phyloP scores from a whole-genome alignment of 2,888 invertebrate species.

The Perizoma affinitatum region DNA sequence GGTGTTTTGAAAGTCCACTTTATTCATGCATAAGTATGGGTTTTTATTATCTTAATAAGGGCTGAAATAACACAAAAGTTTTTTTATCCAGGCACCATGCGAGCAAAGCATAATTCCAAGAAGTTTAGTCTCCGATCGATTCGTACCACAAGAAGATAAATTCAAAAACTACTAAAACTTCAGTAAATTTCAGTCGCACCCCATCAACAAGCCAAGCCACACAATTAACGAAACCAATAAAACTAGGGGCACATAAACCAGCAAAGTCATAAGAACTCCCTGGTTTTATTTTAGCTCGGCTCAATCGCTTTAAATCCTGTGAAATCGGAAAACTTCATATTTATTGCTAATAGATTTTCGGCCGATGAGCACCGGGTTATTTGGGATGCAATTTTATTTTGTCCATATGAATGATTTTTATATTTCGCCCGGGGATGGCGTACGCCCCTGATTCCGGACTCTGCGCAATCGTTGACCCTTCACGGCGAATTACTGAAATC shows the following conservation, averaged over 20 bases:
- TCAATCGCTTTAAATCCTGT: constrained; percentile 76
- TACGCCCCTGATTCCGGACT: constrained; percentile 68
- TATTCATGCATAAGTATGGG: too few species aligned
- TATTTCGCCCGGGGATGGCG: constrained; percentile 73
- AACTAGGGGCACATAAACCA: constrained; percentile 72
- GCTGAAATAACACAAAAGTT: too few species aligned
- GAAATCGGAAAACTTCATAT: constrained; percentile 84
- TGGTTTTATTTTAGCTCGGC: constrained; percentile 62
- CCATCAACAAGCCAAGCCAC: constrained; percentile 25
- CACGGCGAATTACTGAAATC: constrained; percentile 51
- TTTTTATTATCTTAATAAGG: too few species aligned
- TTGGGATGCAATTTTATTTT: constrained; percentile 83
- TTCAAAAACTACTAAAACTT: constrained; percentile 2
- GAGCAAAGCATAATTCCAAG: too few species aligned
- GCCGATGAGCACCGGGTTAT: constrained; percentile 80
- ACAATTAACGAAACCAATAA: constrained; percentile 63
- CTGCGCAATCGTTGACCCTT: constrained; percentile 61
- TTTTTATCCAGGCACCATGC: too few species aligned
- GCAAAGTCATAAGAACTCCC: constrained; percentile 70
- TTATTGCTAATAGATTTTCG: constrained; percentile 84
- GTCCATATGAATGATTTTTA: constrained; percentile 84
- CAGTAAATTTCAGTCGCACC: constrained; percentile 14
- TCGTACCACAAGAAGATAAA: neutral
- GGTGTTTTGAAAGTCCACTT: too few species aligned
- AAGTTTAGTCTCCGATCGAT: too few species aligned